These are phyloP conservation scores for Tanypteryx hageni DNA, from an alignment of 2,888 invertebrate genomes.

Conservation along the genomic window DNA sequence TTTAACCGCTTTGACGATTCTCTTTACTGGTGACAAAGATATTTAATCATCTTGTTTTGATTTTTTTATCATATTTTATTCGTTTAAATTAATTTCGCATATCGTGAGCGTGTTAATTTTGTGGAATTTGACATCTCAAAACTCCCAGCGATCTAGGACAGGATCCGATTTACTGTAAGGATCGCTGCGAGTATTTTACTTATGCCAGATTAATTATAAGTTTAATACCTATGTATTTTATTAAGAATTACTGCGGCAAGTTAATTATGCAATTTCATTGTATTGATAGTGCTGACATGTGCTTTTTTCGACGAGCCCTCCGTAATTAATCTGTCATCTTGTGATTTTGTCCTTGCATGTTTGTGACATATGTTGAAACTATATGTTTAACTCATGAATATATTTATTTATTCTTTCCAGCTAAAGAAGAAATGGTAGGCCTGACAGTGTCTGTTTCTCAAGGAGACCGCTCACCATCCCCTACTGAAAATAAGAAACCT, in stretches of 20 bases:
- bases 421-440: slow-evolving; percentile 77
- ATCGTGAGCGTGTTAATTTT: slow-evolving; percentile 17
- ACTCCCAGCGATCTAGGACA: not conserved
- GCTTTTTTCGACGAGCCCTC: not conserved
- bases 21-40: slow-evolving; percentile 35
- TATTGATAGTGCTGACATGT: not conserved
- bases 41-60: slow-evolving; percentile 32
- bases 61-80: slow-evolving; percentile 52
- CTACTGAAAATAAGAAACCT: slow-evolving; percentile 44
- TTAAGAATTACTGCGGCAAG: not conserved
- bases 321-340: not conserved
- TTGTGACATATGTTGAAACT: slow-evolving; percentile 73
- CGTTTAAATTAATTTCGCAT: slow-evolving; percentile 11
- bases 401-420: slow-evolving; percentile 71
- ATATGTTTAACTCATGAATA: slow-evolving; percentile 63
- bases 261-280: not conserved
- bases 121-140: not conserved
- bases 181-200: not conserved
- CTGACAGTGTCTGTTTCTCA: slow-evolving; percentile 74
- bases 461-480: slow-evolving; percentile 50
- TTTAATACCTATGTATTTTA: not conserved
- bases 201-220: not conserved
- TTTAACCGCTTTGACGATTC: slow-evolving; percentile 45
- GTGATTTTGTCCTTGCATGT: not conserved
- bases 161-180: not conserved